Evolutionary conservation across 1,140 invertebrate genomes (phyloP).

Genomic region (Drosophila azteca): DNA sequence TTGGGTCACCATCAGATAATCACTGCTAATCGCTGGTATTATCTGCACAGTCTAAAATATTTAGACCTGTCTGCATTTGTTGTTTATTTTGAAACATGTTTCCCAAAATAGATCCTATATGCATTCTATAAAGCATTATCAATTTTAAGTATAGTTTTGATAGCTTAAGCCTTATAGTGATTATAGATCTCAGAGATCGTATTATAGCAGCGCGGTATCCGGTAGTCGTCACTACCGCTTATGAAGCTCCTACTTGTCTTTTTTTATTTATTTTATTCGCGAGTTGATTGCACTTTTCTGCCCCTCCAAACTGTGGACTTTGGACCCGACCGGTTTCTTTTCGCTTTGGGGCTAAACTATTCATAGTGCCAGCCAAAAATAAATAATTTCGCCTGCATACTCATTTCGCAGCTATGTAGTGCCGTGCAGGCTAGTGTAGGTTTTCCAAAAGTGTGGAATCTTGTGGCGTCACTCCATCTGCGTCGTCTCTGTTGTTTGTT

Average conservation of each 20-base stretch:
- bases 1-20: slow-evolving; percentile 8
- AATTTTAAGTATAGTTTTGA: too few species aligned
- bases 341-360: slow-evolving; percentile 52
- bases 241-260: slow-evolving; percentile 54
- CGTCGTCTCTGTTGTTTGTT: slow-evolving; percentile 12
- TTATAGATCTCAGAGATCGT: too few species aligned
- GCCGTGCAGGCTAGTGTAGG: slow-evolving; percentile 8
- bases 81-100: too few species aligned
- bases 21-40: neutral
- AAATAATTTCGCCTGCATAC: slow-evolving; percentile 1
- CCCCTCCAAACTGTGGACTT: slow-evolving; percentile 58
- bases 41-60: too few species aligned
- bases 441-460: slow-evolving; percentile 22
- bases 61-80: too few species aligned
- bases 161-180: too few species aligned
- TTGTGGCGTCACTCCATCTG: slow-evolving; percentile 12
- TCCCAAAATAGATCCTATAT: too few species aligned
- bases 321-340: slow-evolving; percentile 44
- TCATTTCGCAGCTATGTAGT: neutral
- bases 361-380: slow-evolving; percentile 48
- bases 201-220: neutral
- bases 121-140: too few species aligned
- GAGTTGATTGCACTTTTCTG: slow-evolving; percentile 74
- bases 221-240: neutral
- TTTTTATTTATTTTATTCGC: slow-evolving; percentile 42